Base-by-base conservation (phyloP, 1,140 invertebrate genomes). In the Lethrus apterus region DNA sequence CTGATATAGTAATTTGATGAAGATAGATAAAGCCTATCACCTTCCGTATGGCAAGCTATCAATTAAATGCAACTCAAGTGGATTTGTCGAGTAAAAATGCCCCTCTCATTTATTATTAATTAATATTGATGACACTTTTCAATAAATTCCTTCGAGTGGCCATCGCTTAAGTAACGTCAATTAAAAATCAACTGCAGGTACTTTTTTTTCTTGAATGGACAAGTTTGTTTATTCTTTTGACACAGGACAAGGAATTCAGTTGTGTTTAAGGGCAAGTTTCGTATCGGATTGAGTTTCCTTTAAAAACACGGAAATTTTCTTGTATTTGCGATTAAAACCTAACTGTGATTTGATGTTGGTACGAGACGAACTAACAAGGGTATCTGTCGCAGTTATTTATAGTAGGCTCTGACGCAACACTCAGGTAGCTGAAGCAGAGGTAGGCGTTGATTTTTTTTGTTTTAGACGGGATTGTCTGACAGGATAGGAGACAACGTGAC, bases 351-450 rank as follows among this genome's bases (percentile, higher is more conserved):
- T 54, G 56, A 58, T 62, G 57, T 52, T 62, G 56, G 46, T 50
- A 55, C 50, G 46, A 40, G 21, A 46, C 35, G 36, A 51, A 44
- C 55, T 62, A 62, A 62, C 58, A 62, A 60, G 60, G 60, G 60
- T 62, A 47, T 55, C 52, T 62, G 60, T 60, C 60, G 54, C 46
- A 35, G 54, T 62, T 57, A 62, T 62, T 60, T 62, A 62, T 62
- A 52, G 52, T 52, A 47, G 53, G 49, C 51, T 52, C 46, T 58
- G 58, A 60, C 48, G 56, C 56, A 62, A 62, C 60, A 59, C 58
- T 58, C 60, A 62, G 60, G 58, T 62, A 62, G 60, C 60, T 49
- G 51, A 51, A 56, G 54, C 54, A 58, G 51, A 55, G 55, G 60
- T 62, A 60, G 60, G 60, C 58, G 60, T 60, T 60, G 49, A 49